phyloP scores from a whole-genome alignment of 1,140 invertebrate genomes.

The Proctacanthus coquilletti region DNA sequence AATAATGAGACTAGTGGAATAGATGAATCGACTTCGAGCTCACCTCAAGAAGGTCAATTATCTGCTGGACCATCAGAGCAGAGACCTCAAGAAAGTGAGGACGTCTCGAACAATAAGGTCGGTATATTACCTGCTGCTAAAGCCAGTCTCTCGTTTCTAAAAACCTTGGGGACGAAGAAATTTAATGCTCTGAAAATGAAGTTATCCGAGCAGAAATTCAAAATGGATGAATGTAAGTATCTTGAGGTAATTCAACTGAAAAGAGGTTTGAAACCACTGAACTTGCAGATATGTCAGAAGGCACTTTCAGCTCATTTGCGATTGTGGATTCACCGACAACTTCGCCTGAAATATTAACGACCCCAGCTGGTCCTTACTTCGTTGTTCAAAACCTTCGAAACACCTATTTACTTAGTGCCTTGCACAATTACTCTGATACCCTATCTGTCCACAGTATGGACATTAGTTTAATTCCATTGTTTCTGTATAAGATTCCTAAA shows the following conservation, averaged over 20 bases:
- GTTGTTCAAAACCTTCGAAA: constrained; percentile 24
- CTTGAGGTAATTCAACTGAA: not conserved
- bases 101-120: constrained; percentile 16
- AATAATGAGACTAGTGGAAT: not conserved
- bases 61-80: not conserved
- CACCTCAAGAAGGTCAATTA: too few relatives aligned
- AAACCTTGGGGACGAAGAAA: constrained; percentile 50
- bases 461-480: constrained; percentile 45
- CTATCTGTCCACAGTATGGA: constrained; percentile 42
- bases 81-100: constrained; percentile 6
- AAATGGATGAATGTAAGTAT: constrained; percentile 27
- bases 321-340: constrained; percentile 27
- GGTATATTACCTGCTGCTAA: constrained; percentile 33
- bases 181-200: constrained; percentile 45
- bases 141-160: constrained; percentile 43
- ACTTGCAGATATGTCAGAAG: constrained; percentile 10
- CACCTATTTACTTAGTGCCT: constrained; percentile 24
- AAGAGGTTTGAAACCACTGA: not conserved
- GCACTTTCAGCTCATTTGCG: constrained; percentile 17
- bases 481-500: constrained; percentile 49
- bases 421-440: constrained; percentile 26
- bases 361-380: constrained; percentile 23
- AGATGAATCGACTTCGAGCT: too few relatives aligned
- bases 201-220: constrained; percentile 39
- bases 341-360: constrained; percentile 21